Evolutionary conservation across 2,113 vertebrate genomes (phyloP).

Genomic region (Anguilla japonica): DNA sequence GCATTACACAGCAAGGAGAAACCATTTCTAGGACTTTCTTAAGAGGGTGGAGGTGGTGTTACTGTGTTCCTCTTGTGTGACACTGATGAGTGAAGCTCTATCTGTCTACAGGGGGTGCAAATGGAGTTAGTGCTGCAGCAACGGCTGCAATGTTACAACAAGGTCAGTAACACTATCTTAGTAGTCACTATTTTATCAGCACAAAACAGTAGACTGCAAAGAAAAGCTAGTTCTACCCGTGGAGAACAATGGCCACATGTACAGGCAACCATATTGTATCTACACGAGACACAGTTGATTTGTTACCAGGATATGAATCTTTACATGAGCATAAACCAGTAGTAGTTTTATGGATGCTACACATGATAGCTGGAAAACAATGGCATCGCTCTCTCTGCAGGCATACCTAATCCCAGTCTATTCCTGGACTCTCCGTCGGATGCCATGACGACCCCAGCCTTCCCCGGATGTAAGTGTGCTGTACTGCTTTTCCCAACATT

Average conservation of each 20-base stretch:
- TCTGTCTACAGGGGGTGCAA: not conserved
- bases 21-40: not conserved
- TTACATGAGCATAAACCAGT: not conserved
- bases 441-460: constrained; percentile 37
- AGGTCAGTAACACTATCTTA: not conserved
- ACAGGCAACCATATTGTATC: not conserved
- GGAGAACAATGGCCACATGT: not conserved
- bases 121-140: not conserved
- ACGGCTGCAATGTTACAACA: not conserved
- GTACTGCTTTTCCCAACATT: not conserved
- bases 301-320: not conserved
- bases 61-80: not conserved
- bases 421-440: constrained; percentile 64
- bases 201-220: not conserved
- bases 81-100: not conserved
- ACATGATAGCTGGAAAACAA: not conserved
- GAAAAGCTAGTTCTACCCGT: not conserved
- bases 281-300: not conserved
- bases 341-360: not conserved
- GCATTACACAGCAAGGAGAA: not conserved
- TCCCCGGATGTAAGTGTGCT: constrained; percentile 57
- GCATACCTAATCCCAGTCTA: constrained; percentile 58
- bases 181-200: not conserved
- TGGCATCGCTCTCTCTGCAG: not conserved
- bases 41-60: not conserved